Conservation (phyloP, 2,888 invertebrate genomes). For the Corythucha ciliata region DNA sequence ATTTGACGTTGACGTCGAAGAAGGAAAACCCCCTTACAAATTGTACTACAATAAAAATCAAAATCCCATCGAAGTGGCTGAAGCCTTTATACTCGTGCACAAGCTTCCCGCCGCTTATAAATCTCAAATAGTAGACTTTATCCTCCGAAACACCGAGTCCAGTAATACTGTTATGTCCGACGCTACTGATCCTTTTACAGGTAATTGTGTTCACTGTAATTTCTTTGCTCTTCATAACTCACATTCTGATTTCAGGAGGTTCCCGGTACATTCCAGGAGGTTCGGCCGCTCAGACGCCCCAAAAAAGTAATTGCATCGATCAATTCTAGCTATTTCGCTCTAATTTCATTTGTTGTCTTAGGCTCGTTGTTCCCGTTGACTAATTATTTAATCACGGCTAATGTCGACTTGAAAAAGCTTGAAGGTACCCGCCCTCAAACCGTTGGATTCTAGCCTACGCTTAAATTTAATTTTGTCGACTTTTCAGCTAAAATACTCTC, state of each 20-base stretch:
- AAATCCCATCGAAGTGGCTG: slow-evolving; percentile 66
- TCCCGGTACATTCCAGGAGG: slow-evolving; percentile 17
- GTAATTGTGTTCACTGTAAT: not conserved
- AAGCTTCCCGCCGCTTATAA: slow-evolving; percentile 15
- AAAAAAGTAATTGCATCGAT: too few species aligned
- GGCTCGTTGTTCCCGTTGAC: too few species aligned
- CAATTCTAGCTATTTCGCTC: too few species aligned
- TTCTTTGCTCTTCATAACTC: not conserved
- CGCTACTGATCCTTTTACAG: slow-evolving; percentile 18
- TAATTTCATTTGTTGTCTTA: too few species aligned
- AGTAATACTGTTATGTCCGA: slow-evolving; percentile 1
- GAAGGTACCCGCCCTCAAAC: too few species aligned
- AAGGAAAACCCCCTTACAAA: slow-evolving; percentile 77
- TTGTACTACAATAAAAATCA: slow-evolving; percentile 82
- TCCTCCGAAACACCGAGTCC: slow-evolving; percentile 15
- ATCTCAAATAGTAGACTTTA: slow-evolving; percentile 14
- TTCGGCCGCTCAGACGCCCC: too few species aligned
- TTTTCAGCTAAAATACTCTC: too few species aligned
- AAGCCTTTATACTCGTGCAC: slow-evolving; percentile 18
- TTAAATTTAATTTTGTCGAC: too few species aligned
- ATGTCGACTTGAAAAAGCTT: not conserved
- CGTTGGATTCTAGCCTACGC: too few species aligned
- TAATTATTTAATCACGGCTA: not conserved
- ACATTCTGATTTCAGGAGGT: slow-evolving; percentile 1
- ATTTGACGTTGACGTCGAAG: slow-evolving; percentile 91